These are phyloP conservation scores for Coregonus suidteri DNA, from an alignment of 2,797 vertebrate species.

Conservation along the genomic window DNA sequence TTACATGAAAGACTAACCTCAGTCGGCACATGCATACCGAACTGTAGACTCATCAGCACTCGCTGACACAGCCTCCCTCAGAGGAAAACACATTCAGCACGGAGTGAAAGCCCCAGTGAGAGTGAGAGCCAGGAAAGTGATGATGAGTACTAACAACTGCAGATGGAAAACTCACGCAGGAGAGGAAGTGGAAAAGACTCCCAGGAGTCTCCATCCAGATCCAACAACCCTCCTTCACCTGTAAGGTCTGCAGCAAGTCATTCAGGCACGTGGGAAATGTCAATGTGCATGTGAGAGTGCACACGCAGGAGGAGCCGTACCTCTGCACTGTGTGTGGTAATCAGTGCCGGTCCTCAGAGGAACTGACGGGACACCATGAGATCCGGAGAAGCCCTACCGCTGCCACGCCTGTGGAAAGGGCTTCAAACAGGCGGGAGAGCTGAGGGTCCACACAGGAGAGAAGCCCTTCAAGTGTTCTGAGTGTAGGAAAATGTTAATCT, in stretches of 20 bases:
- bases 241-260: background rate
- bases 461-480: background rate
- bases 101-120: background rate
- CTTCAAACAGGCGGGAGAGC: background rate
- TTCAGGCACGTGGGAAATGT: background rate
- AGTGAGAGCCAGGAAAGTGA: background rate
- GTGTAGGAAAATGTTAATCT: background rate
- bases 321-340: background rate
- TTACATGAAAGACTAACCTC: background rate
- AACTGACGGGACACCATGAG: background rate
- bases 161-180: background rate
- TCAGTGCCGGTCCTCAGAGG: background rate
- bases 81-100: background rate
- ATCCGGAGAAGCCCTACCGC: background rate
- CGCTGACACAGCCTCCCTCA: background rate
- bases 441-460: background rate
- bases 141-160: background rate
- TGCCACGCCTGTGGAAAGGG: background rate
- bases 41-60: background rate
- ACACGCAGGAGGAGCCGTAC: background rate
- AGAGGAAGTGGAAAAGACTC: background rate
- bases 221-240: background rate
- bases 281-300: background rate
- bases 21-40: background rate
- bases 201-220: background rate